Evolutionary conservation across 37 sponge, comb jelly and placozoan genomes (phyloP), one percentile per base, ranked within the genome.

Genomic region (Cladorhizidae sp.): DNA sequence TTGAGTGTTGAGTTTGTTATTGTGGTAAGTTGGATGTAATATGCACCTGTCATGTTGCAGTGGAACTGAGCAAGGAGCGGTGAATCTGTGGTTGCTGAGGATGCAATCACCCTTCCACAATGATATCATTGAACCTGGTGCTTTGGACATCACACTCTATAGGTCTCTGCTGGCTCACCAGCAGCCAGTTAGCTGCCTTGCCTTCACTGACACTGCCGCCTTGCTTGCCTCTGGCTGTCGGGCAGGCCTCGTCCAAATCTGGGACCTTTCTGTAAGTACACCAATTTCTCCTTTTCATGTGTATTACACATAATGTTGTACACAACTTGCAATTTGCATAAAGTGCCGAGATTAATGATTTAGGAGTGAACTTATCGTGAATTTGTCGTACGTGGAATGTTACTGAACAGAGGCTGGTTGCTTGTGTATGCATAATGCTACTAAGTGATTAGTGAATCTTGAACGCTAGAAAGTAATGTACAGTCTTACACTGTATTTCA

Each of bases 241-340:
- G 41, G 92, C 91, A 71, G 90, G 90, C 25, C 62, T 74, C 33
- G 91, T 93, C 43, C 74, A 70, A 20, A 73, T 89, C 21, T 93
- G 91, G 93, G 83, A 87, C 57, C 33, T 89, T 0, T 22, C 67
- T 80, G 92, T 91, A 32, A 56, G 74, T 72, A n/a, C n/a, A n/a
- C 31, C 7, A 29, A 26, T 23, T 41, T 25, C 42, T 50, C 20
- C n/a, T n/a, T n/a, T n/a, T n/a, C n/a, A n/a, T n/a, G n/a, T n/a
- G n/a, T n/a, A n/a, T 28, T 62, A 40, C 33, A n/a, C 18, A 12
- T 54, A 54, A 28, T 63, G 18, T 63, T 25, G 18, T 9, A 22
- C n/a, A 22, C 64, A 25, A 63, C 28, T 9, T 25, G 26, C n/a
- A 25, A 11, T 63, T 9, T 63, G 11, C 8, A 25, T 63, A 25